Evolutionary conservation across 2,888 invertebrate species (phyloP), one percentile per base, ranked within the genome.

Genomic region (Tineola bisselliella): DNA sequence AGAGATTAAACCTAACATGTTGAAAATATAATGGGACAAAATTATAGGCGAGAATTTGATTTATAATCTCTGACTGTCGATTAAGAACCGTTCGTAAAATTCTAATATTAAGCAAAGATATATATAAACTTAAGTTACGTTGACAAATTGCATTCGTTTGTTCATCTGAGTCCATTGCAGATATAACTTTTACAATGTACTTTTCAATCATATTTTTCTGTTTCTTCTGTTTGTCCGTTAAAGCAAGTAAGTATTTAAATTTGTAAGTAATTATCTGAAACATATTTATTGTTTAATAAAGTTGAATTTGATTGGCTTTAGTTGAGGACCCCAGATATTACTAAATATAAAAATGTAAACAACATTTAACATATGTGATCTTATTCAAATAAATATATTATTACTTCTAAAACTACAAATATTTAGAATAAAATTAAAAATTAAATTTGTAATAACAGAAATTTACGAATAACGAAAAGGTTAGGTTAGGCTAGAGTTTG

Each of bases 51-150:
- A 1, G 54, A 54, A 54, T 18, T 8, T 54, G 54, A 54, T 54
- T 54, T 54, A 54, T 54, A 19, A 6, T 25, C 38, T 8, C 5
- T 52, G 74, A 70, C 70, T 74, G 72, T 73, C 69, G 68, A 76
- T 76, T 74, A 76, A 73, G 73, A 73, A 76, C 77, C 78, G 79
- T 79, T 80, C 64, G 15, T 48, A 13, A 48, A 48, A 15, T 18
- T 48, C 2, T 5, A 4, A 48, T 48, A 2, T 5, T 15, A 5
- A 17, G 4, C 10, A 18, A 17, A 48, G 19, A 56, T 56, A 56
- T 56, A 56, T 19, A 19, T 10, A 12, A 38, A 12, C 38, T 12
- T 38, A 10, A 38, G 4, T 25, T 25, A 6, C 38, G 10, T 6
- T 6, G 10, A 10, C 38, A 38, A 38, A 38, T 3, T 38, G 38